Evolutionary conservation across 2,113 vertebrate genomes (phyloP).

Genomic region (Diadophis punctatus): DNA sequence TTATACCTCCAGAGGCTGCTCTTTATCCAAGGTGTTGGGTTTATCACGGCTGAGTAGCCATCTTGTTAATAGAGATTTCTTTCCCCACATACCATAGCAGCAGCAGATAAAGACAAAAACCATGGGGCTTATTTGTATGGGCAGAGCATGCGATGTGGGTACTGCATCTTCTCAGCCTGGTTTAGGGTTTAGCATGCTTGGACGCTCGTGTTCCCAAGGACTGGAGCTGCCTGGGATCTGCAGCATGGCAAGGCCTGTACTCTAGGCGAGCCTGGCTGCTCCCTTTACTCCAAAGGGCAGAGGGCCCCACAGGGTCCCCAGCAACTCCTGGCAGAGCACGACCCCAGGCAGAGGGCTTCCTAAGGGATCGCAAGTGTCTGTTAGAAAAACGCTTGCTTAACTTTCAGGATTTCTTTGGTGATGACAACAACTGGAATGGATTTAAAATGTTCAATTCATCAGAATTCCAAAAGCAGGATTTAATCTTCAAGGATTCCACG

Average conservation of each 20-base stretch:
- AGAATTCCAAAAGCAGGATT: conserved; percentile 74
- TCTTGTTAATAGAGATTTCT: background rate
- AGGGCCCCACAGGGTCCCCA: background rate
- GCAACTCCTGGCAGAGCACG: background rate
- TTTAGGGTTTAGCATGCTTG: background rate
- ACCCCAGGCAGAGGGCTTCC: background rate
- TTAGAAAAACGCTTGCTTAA: conserved; percentile 1
- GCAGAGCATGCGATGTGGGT: background rate
- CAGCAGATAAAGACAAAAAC: background rate
- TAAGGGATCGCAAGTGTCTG: too few species aligned
- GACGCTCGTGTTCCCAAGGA: background rate
- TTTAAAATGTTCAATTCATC: conserved; percentile 93
- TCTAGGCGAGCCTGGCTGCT: background rate
- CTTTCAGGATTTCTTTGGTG: conserved; percentile 79
- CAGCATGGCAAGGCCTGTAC: background rate
- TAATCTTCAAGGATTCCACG: conserved; percentile 92
- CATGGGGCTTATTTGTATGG: background rate
- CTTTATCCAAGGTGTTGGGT: background rate
- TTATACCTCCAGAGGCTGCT: background rate
- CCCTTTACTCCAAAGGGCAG: background rate
- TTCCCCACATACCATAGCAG: background rate
- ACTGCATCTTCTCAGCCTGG: background rate
- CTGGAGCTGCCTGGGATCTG: background rate
- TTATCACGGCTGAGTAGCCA: background rate
- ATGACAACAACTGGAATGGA: conserved; percentile 56